Base-by-base conservation (phyloP, 2,797 vertebrate species). In the Sebastes iracundus region DNA sequence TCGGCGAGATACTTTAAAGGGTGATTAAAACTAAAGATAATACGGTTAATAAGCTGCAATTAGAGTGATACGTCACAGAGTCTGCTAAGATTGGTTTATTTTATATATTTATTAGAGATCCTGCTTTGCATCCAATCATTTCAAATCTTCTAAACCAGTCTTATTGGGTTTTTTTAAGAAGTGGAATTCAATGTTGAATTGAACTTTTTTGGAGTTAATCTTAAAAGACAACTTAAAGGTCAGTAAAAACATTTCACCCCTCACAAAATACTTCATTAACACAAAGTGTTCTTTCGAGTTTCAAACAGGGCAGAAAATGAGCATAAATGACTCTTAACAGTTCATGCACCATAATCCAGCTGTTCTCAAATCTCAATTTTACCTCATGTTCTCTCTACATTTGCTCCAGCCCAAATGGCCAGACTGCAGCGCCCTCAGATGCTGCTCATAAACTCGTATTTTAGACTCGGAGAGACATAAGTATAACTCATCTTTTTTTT, bases 191-290 rank as follows among this genome's bases (percentile, higher is more conserved):
- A 46, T 6, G 33, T 58, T 61, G 38, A 30, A n/a, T 59, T 52
- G 35, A 5, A 60, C 22, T 25, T 58, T 56, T 52, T 5, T 25
- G 20, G 20, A 56, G 18, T 75, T 49, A 12, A 66, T 82, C 33
- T 75, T 72, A 52, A 74, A 82, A 77, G 77, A 77, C 72, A 53
- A 59, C 69, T 59, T 20, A 79, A 76, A 89, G 84, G 87, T 91
- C 87, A 75, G 68, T 55, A 52, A 16, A 71, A 85, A 79, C 74
- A 52, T 84, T 87, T 85, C 79, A 85, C 77, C 77, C 83, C 59
- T 80, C 62, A 79, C 65, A 55, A 79, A 83, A 79, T 64, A 72
- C 72, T 75, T 80, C 42, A 84, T 82, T 85, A 80, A 71, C 70
- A 73, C 73, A 22, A 75, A 77, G 77, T 64, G 42, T 73, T 81